Conservation (phyloP, 2,888 invertebrate species). For the Augiades crinisus region DNA sequence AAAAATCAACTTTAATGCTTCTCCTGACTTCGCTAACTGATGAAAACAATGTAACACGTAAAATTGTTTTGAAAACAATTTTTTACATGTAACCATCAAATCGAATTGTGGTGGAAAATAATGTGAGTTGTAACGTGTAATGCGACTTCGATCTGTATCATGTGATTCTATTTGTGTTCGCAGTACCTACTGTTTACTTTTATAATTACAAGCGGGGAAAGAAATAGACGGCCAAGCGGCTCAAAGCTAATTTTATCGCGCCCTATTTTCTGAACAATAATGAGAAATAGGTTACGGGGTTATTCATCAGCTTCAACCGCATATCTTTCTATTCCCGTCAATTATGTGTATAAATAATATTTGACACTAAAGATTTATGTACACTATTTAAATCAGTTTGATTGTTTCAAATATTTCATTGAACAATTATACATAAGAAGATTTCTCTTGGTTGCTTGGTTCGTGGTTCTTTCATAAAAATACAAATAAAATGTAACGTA, state of each 20-base stretch:
- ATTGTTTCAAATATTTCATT: too few species aligned
- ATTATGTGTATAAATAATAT: too few species aligned
- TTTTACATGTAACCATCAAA: background rate
- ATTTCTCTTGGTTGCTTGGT: too few species aligned
- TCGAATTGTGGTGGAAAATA: background rate
- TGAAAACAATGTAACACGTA: too few species aligned
- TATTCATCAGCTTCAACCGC: conserved; percentile 33
- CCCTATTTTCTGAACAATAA: conserved; percentile 65
- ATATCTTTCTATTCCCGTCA: conserved; percentile 6
- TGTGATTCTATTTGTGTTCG: conserved; percentile 50
- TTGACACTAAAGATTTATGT: too few species aligned
- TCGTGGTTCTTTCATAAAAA: too few species aligned
- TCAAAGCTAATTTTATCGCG: conserved; percentile 66
- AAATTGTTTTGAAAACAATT: too few species aligned
- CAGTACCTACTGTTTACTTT: conserved; percentile 61
- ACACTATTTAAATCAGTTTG: too few species aligned
- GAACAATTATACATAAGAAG: too few species aligned
- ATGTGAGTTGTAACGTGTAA: too few species aligned
- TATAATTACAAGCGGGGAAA: conserved; percentile 60
- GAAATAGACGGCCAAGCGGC: conserved; percentile 61
- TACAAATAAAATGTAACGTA: too few species aligned
- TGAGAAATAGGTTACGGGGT: conserved; percentile 62
- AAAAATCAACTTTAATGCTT: background rate
- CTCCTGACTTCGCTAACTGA: background rate
- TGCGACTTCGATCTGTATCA: conserved; percentile 6